phyloP scores from a whole-genome alignment of 35 echinoderm and acorn worm species.

The Apostichopus japonicus region DNA sequence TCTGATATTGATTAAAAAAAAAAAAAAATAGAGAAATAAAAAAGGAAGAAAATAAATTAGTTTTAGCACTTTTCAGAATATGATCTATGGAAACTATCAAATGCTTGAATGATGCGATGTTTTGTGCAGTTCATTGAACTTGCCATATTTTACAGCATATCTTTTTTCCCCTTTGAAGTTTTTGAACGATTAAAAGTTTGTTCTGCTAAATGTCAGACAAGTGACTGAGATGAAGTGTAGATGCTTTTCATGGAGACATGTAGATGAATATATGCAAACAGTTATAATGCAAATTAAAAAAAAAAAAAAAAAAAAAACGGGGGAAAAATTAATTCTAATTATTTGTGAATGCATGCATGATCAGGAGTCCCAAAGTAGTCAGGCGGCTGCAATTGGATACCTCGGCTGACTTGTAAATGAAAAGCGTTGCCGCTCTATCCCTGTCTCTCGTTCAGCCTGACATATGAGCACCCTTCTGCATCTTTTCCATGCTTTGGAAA shows the following conservation, averaged over 20 bases:
- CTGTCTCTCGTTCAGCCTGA: conserved; percentile 21
- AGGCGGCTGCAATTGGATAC: background rate
- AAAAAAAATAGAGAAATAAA: no score
- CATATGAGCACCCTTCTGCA: background rate
- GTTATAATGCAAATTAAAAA: background rate
- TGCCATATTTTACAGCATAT: no score
- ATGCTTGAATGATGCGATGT: background rate
- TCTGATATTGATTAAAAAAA: no score
- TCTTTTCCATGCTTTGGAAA: background rate
- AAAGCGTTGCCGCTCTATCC: background rate
- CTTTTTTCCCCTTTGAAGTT: no score
- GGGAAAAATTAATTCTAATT: background rate
- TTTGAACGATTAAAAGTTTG: no score
- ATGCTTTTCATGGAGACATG: background rate
- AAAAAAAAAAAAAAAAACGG: background rate
- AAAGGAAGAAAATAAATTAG: no score
- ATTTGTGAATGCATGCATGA: conserved; percentile 20
- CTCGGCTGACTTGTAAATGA: background rate
- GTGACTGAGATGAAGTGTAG: no score
- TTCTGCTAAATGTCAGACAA: no score
- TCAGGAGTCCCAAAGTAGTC: background rate
- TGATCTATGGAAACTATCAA: background rate
- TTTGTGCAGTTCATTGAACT: background rate
- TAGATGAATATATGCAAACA: background rate
- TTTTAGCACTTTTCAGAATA: no score